Evolutionary conservation across 1,140 invertebrate species (phyloP), one percentile per base, ranked within the genome.

Genomic region (Apocrypta bakeri): DNA sequence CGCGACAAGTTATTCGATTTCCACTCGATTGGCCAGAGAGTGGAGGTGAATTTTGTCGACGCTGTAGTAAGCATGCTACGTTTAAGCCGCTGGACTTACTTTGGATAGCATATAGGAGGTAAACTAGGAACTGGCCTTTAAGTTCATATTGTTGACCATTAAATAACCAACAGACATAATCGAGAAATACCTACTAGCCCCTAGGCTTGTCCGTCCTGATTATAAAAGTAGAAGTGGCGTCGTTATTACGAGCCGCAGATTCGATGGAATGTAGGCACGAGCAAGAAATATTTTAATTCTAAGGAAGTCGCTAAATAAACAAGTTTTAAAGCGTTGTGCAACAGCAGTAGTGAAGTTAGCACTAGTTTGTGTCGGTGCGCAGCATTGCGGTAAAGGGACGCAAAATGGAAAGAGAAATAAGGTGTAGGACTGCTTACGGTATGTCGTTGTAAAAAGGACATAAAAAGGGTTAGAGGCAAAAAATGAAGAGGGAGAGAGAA

Each of bases 1-100:
- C 40, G 42, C 66, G 68, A 61, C 56, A 72, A 71, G 66, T 80
- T 72, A 63, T 61, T 71, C 68, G 68, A 80, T 63, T 80, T 80
- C 78, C 78, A 64, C 68, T 72, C 78, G 78, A 80, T 73, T 61
- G 64, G 63, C 17, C 27, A 9, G 63, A 27, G 64, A 66, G 64
- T 29, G 24, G 24, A 25, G 64, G 64, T 25, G 64, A 66, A 66
- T 66, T 66, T 29, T 25, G 14, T 25, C 27, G 27, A 66, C 7
- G 48, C 48, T n/a, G 14, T 56, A 56, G 48, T 17, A n/a, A 56
- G 48, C 2, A 56, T 37, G 33, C 33, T 37, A 9, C 42, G 40
- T 17, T 14, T 48, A 17, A 48, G 42, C 17, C 14, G 12, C 12
- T 48, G 14, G 42, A 48, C 42, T 42, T 42, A 42, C 40, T 48